Evolutionary conservation across 2,797 vertebrate species (phyloP).

Genomic region (Hylomyscus alleni): DNA sequence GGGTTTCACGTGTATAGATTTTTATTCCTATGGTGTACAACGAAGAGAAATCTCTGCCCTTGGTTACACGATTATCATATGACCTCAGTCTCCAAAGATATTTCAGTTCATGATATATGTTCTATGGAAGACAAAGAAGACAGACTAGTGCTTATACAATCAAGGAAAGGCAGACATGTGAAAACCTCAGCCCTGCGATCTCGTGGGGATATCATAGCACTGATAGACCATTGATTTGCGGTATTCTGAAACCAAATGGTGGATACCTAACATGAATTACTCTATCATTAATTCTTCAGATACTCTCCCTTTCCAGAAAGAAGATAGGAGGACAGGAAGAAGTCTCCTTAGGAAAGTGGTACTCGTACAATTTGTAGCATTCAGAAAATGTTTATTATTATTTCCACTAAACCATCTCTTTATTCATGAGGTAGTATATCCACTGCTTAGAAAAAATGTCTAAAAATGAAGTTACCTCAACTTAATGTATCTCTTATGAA

Average conservation of each 20-base stretch:
- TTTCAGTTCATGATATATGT: neutral
- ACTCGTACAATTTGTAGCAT: no score
- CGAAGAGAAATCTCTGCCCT: neutral
- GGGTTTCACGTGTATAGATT: neutral
- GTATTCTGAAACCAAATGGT: neutral
- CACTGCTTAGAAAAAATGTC: constrained; percentile 43
- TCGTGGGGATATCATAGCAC: no score
- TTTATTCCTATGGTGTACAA: neutral
- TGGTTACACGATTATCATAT: neutral
- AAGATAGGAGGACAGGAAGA: neutral
- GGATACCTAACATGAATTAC: neutral
- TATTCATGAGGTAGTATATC: neutral
- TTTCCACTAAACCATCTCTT: neutral
- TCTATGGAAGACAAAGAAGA: neutral
- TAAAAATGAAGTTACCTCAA: neutral
- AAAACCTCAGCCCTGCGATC: neutral
- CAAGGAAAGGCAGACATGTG: neutral
- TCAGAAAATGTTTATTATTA: neutral
- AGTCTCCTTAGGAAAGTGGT: neutral
- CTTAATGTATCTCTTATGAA: neutral
- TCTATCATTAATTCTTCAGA: neutral
- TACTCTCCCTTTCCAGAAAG: neutral
- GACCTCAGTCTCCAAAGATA: neutral
- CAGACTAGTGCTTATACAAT: neutral
- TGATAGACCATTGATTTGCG: neutral